phyloP scores from a whole-genome alignment of 1,140 invertebrate genomes.

The Colletes gigas region DNA sequence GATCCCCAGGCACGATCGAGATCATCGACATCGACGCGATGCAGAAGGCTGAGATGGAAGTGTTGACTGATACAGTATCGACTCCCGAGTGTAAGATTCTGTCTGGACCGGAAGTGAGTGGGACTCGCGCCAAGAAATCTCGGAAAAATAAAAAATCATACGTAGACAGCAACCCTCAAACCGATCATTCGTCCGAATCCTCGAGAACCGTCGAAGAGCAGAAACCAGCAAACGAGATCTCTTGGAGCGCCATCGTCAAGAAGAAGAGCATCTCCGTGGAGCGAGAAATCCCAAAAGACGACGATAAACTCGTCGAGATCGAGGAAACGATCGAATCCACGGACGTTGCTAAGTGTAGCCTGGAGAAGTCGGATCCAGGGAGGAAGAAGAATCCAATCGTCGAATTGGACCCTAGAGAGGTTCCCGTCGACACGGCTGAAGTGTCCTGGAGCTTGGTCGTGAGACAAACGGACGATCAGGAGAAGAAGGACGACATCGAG shows the following conservation, averaged over 20 bases:
- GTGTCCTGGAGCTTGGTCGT: slow-evolving; percentile 70
- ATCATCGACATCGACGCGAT: slow-evolving; percentile 77
- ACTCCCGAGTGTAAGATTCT: slow-evolving; percentile 69
- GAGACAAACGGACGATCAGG: slow-evolving; percentile 37
- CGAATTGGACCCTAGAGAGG: neutral
- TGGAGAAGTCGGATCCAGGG: neutral
- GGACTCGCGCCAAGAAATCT: slow-evolving; percentile 51
- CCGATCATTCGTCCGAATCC: neutral
- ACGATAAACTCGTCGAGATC: slow-evolving; percentile 8
- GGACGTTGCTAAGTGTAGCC: neutral
- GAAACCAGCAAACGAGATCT: slow-evolving; percentile 32
- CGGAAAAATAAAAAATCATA: slow-evolving; percentile 53
- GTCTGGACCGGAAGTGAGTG: slow-evolving; percentile 25
- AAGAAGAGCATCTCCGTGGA: slow-evolving; percentile 36
- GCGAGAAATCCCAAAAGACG: slow-evolving; percentile 26
- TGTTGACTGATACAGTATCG: neutral
- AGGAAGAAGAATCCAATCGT: slow-evolving; percentile 12
- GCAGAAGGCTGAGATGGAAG: slow-evolving; percentile 66
- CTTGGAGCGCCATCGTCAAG: slow-evolving; percentile 71
- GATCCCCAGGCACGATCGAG: slow-evolving; percentile 56
- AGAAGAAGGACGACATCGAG: slow-evolving; percentile 36
- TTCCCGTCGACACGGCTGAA: slow-evolving; percentile 1
- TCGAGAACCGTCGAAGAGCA: slow-evolving; percentile 22
- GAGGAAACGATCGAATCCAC: neutral
- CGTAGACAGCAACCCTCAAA: slow-evolving; percentile 23